phyloP scores from a whole-genome alignment of 2,797 vertebrate species.

The Sandelia bainsii region DNA sequence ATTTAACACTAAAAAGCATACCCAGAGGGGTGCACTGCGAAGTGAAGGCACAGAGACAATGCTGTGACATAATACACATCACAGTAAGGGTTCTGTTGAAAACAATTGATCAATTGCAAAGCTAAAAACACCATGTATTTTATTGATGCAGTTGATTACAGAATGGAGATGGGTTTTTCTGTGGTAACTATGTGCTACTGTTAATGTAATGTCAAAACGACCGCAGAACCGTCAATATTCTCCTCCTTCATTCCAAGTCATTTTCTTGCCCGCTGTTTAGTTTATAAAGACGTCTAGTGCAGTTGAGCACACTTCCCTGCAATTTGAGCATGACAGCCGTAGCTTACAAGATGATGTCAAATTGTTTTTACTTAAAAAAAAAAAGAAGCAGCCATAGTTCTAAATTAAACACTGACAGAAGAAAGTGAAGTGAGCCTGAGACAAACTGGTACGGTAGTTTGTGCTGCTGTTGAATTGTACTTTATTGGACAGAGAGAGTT shows the following conservation, averaged over 20 bases:
- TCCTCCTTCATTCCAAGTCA: too few relatives aligned
- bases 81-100: not conserved
- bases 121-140: not conserved
- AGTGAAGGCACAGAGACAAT: not conserved
- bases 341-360: too few relatives aligned
- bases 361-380: slow-evolving; percentile 5
- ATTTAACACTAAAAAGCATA: slow-evolving; percentile 47
- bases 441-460: too few relatives aligned
- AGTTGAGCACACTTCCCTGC: too few relatives aligned
- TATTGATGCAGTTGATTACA: slow-evolving; percentile 18
- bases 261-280: too few relatives aligned
- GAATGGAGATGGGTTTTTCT: not conserved
- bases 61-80: slow-evolving; percentile 2
- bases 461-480: too few relatives aligned
- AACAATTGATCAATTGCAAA: not conserved
- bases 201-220: not conserved
- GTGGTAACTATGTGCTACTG: not conserved
- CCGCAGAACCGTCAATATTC: too few relatives aligned
- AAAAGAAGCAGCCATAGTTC: not conserved
- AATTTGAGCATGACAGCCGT: too few relatives aligned
- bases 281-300: too few relatives aligned
- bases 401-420: not conserved
- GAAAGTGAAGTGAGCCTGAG: not conserved
- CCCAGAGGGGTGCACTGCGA: slow-evolving; percentile 20
- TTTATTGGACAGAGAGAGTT: too few relatives aligned